phyloP scores from a whole-genome alignment of 2,113 vertebrate species.

The Brienomyrus brachyistius region DNA sequence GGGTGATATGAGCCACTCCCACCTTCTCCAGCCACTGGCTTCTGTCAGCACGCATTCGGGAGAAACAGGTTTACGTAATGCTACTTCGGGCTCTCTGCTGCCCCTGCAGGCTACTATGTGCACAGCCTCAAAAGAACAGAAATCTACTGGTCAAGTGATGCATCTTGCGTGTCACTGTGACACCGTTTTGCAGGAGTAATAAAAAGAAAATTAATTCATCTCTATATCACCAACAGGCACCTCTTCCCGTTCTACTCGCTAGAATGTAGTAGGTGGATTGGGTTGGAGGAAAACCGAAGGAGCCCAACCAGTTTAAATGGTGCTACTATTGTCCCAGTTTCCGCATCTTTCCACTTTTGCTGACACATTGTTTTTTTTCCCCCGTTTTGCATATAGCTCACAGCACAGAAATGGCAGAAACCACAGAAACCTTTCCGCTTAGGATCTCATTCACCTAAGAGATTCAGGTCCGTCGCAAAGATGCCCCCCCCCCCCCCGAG shows the following conservation, averaged over 20 bases:
- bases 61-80: constrained; percentile 11
- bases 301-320: neutral
- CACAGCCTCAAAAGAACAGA: neutral
- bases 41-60: neutral
- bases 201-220: neutral
- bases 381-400: neutral
- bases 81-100: neutral
- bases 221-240: neutral
- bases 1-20: neutral
- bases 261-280: neutral
- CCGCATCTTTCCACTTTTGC: neutral
- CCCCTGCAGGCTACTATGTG: constrained; percentile 4
- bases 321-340: neutral
- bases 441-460: neutral
- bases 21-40: neutral
- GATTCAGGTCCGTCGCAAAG: neutral
- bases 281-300: neutral
- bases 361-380: neutral
- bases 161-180: neutral
- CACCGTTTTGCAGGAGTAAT: neutral
- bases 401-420: neutral
- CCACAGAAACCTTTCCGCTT: neutral
- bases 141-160: neutral
- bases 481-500: neutral
- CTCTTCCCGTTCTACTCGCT: neutral